Evolutionary conservation across 2,888 invertebrate genomes (phyloP), one percentile per base, ranked within the genome.

Genomic region (Achlya flavicornis): DNA sequence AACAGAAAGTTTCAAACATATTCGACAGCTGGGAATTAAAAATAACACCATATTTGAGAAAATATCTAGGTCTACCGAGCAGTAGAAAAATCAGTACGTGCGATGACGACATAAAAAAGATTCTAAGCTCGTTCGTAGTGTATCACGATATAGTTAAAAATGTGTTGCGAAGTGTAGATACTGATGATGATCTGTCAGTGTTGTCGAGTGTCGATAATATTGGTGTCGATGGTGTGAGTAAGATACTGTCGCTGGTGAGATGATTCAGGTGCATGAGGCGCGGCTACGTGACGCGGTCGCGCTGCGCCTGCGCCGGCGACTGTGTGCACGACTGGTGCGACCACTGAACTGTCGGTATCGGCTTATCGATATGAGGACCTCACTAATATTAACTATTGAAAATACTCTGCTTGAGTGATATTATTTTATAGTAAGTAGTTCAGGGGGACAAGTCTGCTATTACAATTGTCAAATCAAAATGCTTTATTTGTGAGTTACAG

Each of bases 61-160:
- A 91, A 61, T 96, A 95, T 71, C 69, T 96, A 11, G 94, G 94
- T 0, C 71, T 89, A 33, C 88, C 94, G 0, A 85, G 87, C 68
- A 84, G 80, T 48, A 79, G 86, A 57, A 87, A 75, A 43, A 78
- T 87, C 0, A 73, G 71, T 35, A 69, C 78, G 0, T 88, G 85
- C 48, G 92, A 91, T 26, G 82, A 85, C 0, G 84, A 80, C 0
- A 64, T 84, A 1, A 85, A 93, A 63, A 86, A 86, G 63, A 93
- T 92, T 63, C 78, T 96, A 19, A 91, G 94, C 7, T 88, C 94
- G 0, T 96, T 94, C 71, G 80, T 95, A 3, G 93, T 94, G 57
- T 96, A 94, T 76, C 94, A 95, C 74, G 95, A 95, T 76, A 83
- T 96, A 67, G 95, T 95, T 0, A 92, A 85, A 67, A 86, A 87